phyloP scores from a whole-genome alignment of 2,797 vertebrate species.

The Chelon auratus region DNA sequence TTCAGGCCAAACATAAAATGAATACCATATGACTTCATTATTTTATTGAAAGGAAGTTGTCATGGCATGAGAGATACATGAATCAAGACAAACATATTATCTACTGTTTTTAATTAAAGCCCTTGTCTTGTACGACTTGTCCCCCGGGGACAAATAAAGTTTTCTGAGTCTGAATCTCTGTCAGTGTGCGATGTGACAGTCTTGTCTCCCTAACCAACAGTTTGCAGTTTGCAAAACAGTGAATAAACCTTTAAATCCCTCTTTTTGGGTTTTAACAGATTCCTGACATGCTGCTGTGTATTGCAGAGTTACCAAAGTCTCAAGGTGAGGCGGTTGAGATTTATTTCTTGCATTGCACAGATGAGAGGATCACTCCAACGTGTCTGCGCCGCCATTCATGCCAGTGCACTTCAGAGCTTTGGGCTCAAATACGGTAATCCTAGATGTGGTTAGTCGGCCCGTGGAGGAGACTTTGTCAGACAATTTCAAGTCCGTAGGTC shows the following conservation, averaged over 20 bases:
- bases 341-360: constrained; percentile 22
- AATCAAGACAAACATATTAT: not conserved
- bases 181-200: not conserved
- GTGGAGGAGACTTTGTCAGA: constrained; percentile 41
- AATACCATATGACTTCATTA: constrained; percentile 33
- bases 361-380: constrained; percentile 23
- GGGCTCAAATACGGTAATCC: constrained; percentile 46
- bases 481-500: constrained; percentile 54
- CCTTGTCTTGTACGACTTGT: constrained; percentile 11
- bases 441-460: constrained; percentile 20
- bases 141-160: too few species aligned
- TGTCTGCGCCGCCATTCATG: constrained; percentile 29
- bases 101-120: constrained; percentile 8
- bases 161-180: too few species aligned
- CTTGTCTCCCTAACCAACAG: not conserved
- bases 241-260: not conserved
- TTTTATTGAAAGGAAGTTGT: not conserved
- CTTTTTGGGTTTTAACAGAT: constrained; percentile 3
- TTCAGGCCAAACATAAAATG: constrained; percentile 52
- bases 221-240: not conserved
- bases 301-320: constrained; percentile 24
- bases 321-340: constrained; percentile 27
- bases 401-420: constrained; percentile 14
- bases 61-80: not conserved
- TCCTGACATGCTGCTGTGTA: constrained; percentile 21